Percentiles rank a stretch among this genome's conserved stretches.
phyloP scores from a whole-genome alignment of 2,113 vertebrate species.

The Phrynosoma blainvillii region DNA sequence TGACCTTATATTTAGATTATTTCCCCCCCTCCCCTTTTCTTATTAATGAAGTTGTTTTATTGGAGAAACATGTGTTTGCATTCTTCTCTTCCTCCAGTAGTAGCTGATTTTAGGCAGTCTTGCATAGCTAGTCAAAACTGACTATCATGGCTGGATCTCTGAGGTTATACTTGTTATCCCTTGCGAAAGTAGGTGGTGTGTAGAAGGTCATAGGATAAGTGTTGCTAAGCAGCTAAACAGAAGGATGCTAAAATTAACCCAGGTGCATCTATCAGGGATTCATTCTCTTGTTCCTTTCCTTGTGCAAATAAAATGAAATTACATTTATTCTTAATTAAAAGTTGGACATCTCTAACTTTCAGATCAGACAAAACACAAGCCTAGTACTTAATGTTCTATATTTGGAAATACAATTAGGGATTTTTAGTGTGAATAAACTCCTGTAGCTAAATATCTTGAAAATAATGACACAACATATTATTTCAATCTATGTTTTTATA shows the following conservation, averaged over 20 bases:
- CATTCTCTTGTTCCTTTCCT: constrained; percentile 56
- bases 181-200: constrained; percentile 84
- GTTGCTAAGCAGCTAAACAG: constrained; percentile 88
- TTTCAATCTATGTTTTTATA: neutral
- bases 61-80: constrained; percentile 30
- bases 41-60: constrained; percentile 36
- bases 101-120: constrained; percentile 4
- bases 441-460: constrained; percentile 3
- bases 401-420: neutral
- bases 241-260: constrained; percentile 88
- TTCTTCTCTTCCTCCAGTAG: constrained; percentile 17
- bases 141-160: constrained; percentile 69
- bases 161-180: constrained; percentile 82
- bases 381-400: no score
- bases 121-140: constrained; percentile 62
- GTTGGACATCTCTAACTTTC: neutral
- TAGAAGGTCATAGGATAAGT: constrained; percentile 88
- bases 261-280: constrained; percentile 73
- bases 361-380: neutral
- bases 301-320: constrained; percentile 41
- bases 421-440: neutral
- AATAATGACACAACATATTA: neutral
- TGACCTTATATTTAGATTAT: neutral
- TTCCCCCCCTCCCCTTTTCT: neutral
- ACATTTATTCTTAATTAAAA: constrained; percentile 16